Evolutionary conservation across 2,113 vertebrate species (phyloP).

Genomic region (Pachycephala philippinensis): DNA sequence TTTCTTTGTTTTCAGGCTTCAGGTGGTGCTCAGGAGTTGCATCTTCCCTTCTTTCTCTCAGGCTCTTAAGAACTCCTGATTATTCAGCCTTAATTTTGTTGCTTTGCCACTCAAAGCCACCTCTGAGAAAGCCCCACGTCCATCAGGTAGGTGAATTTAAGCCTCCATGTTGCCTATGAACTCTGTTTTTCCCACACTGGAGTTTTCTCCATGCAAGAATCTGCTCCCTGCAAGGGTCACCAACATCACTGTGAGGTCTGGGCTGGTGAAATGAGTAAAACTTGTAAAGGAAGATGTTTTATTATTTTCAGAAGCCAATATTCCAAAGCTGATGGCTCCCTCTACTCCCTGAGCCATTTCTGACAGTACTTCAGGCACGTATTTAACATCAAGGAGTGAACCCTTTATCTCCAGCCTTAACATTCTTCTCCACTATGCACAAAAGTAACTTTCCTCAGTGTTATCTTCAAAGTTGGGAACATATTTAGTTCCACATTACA

Average conservation of each 20-base stretch:
- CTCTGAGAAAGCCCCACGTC: neutral
- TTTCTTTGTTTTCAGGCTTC: neutral
- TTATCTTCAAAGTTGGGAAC: slow-evolving; percentile 22
- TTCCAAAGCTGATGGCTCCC: neutral
- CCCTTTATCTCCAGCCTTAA: neutral
- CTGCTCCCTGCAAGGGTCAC: neutral
- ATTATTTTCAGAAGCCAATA: neutral
- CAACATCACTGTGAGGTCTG: accelerated
- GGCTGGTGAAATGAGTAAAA: neutral
- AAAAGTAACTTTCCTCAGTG: neutral
- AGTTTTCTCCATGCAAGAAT: neutral
- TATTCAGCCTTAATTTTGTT: neutral
- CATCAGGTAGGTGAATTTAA: neutral
- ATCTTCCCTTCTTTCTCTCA: neutral
- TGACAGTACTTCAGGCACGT: neutral
- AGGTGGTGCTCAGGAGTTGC: neutral
- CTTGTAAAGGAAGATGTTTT: neutral
- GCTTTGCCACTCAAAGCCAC: neutral
- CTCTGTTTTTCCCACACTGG: neutral
- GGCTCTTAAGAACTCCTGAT: neutral
- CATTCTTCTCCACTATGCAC: neutral
- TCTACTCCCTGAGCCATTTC: neutral
- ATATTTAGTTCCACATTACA: neutral
- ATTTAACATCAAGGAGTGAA: neutral
- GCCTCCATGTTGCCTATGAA: neutral